Evolutionary conservation across 2,888 invertebrate species (phyloP).

Genomic region (Cepaea hortensis): DNA sequence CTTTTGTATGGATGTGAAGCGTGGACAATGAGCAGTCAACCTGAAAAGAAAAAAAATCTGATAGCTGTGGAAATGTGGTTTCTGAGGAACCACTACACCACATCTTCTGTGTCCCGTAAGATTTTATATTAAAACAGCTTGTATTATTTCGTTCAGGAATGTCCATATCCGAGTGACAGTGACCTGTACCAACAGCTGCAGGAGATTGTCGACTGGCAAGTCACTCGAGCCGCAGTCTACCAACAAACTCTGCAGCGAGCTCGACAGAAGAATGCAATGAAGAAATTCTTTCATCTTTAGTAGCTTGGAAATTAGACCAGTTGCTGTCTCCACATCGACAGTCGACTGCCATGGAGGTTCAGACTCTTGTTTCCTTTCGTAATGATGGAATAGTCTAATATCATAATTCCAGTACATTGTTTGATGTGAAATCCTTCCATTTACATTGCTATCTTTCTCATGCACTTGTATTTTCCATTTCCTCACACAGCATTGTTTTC

Average conservation of each 20-base stretch:
- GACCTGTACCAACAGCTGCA: slow-evolving; percentile 63
- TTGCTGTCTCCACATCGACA: too few relatives aligned
- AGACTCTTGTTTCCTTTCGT: too few relatives aligned
- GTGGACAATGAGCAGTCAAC: too few relatives aligned
- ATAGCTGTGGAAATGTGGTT: not conserved
- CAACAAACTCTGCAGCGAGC: slow-evolving; percentile 56
- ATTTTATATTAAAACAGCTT: not conserved
- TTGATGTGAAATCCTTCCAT: too few relatives aligned
- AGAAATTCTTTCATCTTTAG: slow-evolving; percentile 37
- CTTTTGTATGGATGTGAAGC: too few relatives aligned
- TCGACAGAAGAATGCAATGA: slow-evolving; percentile 41
- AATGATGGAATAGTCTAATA: too few relatives aligned
- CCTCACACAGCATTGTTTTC: too few relatives aligned
- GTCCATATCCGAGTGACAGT: slow-evolving; percentile 63
- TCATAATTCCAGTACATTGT: too few relatives aligned
- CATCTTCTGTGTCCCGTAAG: not conserved
- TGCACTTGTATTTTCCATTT: too few relatives aligned
- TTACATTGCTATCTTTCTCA: too few relatives aligned
- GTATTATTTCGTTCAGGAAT: slow-evolving; percentile 57
- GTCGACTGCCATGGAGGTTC: too few relatives aligned
- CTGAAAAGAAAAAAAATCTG: too few relatives aligned
- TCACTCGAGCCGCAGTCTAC: slow-evolving; percentile 62
- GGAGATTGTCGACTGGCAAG: slow-evolving; percentile 67
- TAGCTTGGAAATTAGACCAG: not conserved
- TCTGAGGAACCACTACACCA: not conserved